phyloP scores from a whole-genome alignment of 2,888 invertebrate genomes.

The Polydrusus cervinus region DNA sequence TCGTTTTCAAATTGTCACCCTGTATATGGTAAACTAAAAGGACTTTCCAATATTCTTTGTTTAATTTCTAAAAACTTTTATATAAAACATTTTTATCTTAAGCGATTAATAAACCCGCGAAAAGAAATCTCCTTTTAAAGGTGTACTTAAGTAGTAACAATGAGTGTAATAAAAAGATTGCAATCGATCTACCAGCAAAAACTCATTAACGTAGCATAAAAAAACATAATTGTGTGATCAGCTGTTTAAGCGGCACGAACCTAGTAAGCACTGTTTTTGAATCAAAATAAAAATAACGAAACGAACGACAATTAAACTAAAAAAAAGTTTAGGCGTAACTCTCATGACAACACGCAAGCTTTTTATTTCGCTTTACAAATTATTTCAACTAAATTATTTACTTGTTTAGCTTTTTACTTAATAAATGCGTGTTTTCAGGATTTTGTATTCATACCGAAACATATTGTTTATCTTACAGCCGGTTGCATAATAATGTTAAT shows the following conservation, averaged over 20 bases:
- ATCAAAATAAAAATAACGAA: slow-evolving; percentile 13
- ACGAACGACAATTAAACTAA: slow-evolving; percentile 6
- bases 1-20: no score
- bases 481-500: no score
- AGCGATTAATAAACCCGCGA: no score
- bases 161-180: not conserved
- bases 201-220: slow-evolving; percentile 4
- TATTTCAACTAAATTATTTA: not conserved
- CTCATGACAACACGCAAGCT: slow-evolving; percentile 6
- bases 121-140: no score
- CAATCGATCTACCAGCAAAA: slow-evolving; percentile 3
- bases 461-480: no score
- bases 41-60: no score
- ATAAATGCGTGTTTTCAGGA: not conserved
- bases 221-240: slow-evolving; percentile 10
- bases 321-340: slow-evolving; percentile 8
- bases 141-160: no score
- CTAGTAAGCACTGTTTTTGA: slow-evolving; percentile 12
- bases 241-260: slow-evolving; percentile 10
- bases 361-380: not conserved
- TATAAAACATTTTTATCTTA: no score
- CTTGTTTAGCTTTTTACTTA: not conserved
- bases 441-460: not conserved
- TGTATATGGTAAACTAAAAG: no score
- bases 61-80: no score